Percentiles rank a stretch among this genome's conserved stretches.
Evolutionary conservation across 2,113 vertebrate genomes (phyloP).

Genomic region (Microcebus murinus): DNA sequence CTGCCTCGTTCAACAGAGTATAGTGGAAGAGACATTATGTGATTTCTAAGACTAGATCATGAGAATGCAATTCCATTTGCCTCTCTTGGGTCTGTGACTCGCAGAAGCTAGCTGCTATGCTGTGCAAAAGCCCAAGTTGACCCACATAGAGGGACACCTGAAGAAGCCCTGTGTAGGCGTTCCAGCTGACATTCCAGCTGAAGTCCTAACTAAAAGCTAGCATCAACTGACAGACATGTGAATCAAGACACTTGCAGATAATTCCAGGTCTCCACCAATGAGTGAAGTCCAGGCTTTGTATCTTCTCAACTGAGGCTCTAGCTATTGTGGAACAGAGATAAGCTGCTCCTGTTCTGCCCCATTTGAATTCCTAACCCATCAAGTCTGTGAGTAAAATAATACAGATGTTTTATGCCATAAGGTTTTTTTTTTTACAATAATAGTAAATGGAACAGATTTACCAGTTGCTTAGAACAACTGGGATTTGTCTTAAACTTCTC

Average conservation of each 20-base stretch:
- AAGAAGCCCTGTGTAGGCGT: background rate
- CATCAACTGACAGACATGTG: background rate
- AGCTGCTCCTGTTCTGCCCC: rapidly evolving
- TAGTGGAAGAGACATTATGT: background rate
- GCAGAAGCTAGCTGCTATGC: background rate
- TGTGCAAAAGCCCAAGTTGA: background rate
- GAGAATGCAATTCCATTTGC: background rate
- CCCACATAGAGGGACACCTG: background rate
- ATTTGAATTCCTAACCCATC: background rate
- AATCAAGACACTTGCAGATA: background rate
- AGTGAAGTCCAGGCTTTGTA: background rate
- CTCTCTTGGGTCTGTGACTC: background rate
- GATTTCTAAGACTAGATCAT: background rate
- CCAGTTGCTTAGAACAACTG: background rate
- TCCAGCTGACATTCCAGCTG: background rate
- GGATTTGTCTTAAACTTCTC: background rate
- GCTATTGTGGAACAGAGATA: background rate
- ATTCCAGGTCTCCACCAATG: background rate
- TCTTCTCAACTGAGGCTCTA: background rate
- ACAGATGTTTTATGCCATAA: background rate
- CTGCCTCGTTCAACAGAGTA: background rate
- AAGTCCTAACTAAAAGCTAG: background rate
- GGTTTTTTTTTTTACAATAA: background rate
- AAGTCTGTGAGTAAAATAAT: background rate
- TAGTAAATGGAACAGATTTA: background rate